A percentile compares a stretch with the other conserved stretches of the same genome.
Evolutionary conservation across 2,113 vertebrate genomes (phyloP).

Genomic region (Spea multiplicata): DNA sequence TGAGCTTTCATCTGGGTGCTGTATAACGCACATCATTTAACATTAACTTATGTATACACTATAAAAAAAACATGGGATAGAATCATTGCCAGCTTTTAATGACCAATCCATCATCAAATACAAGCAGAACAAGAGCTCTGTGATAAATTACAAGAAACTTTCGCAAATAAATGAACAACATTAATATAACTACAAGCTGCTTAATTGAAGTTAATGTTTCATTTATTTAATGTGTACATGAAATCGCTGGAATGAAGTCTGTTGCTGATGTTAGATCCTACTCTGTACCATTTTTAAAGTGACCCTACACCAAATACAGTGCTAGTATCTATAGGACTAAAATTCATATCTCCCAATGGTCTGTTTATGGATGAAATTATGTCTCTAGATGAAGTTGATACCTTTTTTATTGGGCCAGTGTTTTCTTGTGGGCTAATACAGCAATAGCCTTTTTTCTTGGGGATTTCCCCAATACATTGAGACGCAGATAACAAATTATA

Average conservation of each 20-base stretch:
- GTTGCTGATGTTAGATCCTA: neutral
- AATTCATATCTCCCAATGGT: too few species aligned
- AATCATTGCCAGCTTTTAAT: constrained; percentile 33
- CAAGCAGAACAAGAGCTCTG: neutral
- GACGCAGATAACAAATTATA: too few species aligned
- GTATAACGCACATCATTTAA: neutral
- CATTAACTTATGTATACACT: constrained; percentile 1
- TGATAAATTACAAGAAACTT: constrained; percentile 16
- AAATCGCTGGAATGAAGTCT: constrained; percentile 11
- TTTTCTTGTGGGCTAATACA: too few species aligned
- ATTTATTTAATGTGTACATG: constrained; percentile 15
- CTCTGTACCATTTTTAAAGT: neutral
- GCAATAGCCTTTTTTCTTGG: too few species aligned
- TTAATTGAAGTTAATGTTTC: constrained; percentile 41
- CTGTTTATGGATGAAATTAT: too few species aligned
- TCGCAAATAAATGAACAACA: constrained; percentile 20
- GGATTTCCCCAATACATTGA: too few species aligned
- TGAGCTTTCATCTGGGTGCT: neutral
- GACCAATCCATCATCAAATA: constrained; percentile 8
- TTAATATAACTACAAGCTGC: constrained; percentile 26
- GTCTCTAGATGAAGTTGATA: too few species aligned
- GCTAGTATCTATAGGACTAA: too few species aligned
- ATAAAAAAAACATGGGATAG: constrained; percentile 3
- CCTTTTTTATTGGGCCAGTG: too few species aligned
- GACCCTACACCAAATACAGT: too few species aligned